Conservation (phyloP, 2,797 vertebrate species). For the Myioborus melanocephalus region DNA sequence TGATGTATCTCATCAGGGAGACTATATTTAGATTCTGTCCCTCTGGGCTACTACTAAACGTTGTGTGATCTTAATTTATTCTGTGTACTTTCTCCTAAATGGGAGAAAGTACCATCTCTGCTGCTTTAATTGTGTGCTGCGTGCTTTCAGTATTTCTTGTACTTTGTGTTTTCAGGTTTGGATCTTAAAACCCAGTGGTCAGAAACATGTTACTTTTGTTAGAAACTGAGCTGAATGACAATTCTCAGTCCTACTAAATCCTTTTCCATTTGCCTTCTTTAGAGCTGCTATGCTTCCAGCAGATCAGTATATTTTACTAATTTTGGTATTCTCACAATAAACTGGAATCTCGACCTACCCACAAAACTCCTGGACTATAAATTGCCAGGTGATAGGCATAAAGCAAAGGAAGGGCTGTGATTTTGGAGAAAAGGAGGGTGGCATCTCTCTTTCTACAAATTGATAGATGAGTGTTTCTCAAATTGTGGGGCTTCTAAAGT, state of each 20-base stretch:
- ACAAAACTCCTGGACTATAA: neutral
- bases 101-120: neutral
- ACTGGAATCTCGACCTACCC: neutral
- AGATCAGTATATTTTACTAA: neutral
- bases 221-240: neutral
- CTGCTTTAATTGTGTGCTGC: neutral
- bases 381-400: neutral
- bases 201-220: neutral
- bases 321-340: neutral
- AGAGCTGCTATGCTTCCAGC: neutral
- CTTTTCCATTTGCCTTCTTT: neutral
- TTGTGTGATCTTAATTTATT: neutral
- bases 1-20: neutral
- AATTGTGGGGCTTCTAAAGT: neutral
- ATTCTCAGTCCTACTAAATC: neutral
- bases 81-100: neutral
- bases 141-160: neutral
- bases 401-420: neutral
- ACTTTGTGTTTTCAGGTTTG: neutral
- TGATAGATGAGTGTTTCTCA: neutral
- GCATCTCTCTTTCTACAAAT: neutral
- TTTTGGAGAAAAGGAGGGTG: neutral
- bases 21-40: neutral
- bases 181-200: neutral
- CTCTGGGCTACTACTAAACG: neutral